These are phyloP conservation scores for Melozone crissalis DNA, from an alignment of 2,113 vertebrate species.

Conservation along the genomic window DNA sequence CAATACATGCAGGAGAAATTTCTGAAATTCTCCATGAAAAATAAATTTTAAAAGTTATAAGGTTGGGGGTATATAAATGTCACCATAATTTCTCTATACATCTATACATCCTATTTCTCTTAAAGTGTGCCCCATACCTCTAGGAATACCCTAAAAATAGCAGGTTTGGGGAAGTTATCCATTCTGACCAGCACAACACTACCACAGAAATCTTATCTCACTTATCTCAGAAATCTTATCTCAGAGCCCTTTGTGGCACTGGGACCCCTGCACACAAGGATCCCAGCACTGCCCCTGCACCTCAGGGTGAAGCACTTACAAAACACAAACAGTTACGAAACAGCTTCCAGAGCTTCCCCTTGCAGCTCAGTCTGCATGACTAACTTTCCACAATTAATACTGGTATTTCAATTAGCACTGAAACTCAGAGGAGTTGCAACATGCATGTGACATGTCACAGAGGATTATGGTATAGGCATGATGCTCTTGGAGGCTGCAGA, in stretches of 20 bases:
- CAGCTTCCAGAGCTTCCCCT: not conserved
- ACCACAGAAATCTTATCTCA: not conserved
- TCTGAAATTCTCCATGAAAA: not conserved
- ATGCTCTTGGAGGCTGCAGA: not conserved
- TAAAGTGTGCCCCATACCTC: not conserved
- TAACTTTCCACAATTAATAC: slow-evolving; percentile 15
- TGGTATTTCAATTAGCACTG: not conserved
- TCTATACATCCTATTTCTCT: not conserved
- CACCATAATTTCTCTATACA: not conserved
- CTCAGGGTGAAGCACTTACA: not conserved
- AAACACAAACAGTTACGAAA: not conserved
- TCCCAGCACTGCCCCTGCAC: not conserved
- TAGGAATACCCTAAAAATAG: not conserved
- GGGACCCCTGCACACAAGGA: fast-evolving
- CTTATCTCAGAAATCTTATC: not conserved
- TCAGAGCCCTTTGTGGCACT: not conserved
- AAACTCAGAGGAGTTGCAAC: not conserved
- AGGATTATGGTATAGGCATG: not conserved
- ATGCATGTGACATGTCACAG: not conserved
- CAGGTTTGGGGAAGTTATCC: not conserved
- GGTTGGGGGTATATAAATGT: not conserved
- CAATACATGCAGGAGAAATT: not conserved
- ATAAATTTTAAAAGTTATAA: not conserved
- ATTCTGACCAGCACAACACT: not conserved
- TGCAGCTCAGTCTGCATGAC: not conserved